These are phyloP conservation scores for Suillia variegata DNA, from an alignment of 2,888 invertebrate genomes.

Conservation along the genomic window DNA sequence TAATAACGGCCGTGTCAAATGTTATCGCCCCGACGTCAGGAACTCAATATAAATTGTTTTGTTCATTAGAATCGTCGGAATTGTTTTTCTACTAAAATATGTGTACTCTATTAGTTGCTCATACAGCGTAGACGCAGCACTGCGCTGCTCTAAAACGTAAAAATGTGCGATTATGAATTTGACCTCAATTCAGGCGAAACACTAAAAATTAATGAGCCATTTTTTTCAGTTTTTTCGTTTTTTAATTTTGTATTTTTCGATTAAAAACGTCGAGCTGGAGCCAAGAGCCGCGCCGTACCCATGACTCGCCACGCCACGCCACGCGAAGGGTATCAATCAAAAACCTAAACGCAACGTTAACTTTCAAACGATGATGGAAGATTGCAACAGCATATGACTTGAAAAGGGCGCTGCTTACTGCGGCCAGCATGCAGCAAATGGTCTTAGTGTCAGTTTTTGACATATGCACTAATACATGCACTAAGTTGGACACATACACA, in stretches of 20 bases:
- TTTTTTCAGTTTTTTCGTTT: too few species aligned
- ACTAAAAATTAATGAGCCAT: not conserved
- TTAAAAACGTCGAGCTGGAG: not conserved
- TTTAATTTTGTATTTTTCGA: too few species aligned
- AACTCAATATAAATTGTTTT: not conserved
- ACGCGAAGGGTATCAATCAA: constrained; percentile 1
- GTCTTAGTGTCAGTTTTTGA: not conserved
- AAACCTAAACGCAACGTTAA: not conserved
- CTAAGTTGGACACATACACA: too few species aligned
- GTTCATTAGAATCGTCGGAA: too few species aligned
- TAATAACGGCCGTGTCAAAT: constrained; percentile 40
- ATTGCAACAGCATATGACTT: too few species aligned
- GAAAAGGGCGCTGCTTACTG: not conserved
- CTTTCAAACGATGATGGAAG: too few species aligned
- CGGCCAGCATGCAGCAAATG: not conserved
- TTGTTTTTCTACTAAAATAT: too few species aligned
- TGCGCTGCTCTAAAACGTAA: constrained; percentile 11
- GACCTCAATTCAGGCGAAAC: constrained; percentile 9
- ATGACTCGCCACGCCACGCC: not conserved
- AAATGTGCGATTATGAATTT: constrained; percentile 18
- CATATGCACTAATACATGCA: too few species aligned
- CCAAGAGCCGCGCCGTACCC: not conserved
- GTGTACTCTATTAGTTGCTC: too few species aligned
- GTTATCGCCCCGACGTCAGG: constrained; percentile 32
- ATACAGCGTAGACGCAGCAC: too few species aligned